phyloP scores from a whole-genome alignment of 2,888 invertebrate genomes.

The Eupithecia insigniata region DNA sequence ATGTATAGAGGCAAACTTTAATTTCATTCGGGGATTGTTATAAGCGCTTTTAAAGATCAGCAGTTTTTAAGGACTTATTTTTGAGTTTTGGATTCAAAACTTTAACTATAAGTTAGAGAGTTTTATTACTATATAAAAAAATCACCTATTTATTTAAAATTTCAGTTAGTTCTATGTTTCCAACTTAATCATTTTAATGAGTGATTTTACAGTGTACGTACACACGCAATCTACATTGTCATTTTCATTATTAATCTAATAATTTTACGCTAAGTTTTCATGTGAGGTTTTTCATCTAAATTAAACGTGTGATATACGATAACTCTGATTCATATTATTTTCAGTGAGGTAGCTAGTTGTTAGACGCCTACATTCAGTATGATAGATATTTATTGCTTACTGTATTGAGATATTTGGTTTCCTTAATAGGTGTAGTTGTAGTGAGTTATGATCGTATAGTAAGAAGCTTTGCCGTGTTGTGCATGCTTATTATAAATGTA shows the following conservation, averaged over 20 bases:
- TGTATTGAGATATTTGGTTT: constrained; percentile 72
- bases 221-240: constrained; percentile 55
- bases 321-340: constrained; percentile 60
- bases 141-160: constrained; percentile 72
- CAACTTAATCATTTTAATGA: constrained; percentile 63
- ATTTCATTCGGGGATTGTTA: constrained; percentile 50
- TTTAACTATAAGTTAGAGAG: constrained; percentile 84
- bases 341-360: constrained; percentile 77
- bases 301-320: constrained; percentile 78
- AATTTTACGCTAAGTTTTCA: constrained; percentile 52
- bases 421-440: constrained; percentile 71
- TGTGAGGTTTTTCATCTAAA: constrained; percentile 68
- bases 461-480: constrained; percentile 56
- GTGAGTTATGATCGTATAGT: constrained; percentile 65
- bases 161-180: constrained; percentile 68
- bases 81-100: constrained; percentile 84
- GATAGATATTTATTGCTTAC: constrained; percentile 77
- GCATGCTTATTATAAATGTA: constrained; percentile 53
- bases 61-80: constrained; percentile 79
- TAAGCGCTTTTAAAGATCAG: constrained; percentile 59
- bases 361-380: constrained; percentile 68
- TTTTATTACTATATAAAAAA: constrained; percentile 57
- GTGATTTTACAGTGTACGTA: constrained; percentile 65
- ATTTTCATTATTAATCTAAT: constrained; percentile 38
- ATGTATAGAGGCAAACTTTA: constrained; percentile 60